Evolutionary conservation across 2,797 vertebrate species (phyloP), one percentile per base, ranked within the genome.

Genomic region (Lates japonicus): DNA sequence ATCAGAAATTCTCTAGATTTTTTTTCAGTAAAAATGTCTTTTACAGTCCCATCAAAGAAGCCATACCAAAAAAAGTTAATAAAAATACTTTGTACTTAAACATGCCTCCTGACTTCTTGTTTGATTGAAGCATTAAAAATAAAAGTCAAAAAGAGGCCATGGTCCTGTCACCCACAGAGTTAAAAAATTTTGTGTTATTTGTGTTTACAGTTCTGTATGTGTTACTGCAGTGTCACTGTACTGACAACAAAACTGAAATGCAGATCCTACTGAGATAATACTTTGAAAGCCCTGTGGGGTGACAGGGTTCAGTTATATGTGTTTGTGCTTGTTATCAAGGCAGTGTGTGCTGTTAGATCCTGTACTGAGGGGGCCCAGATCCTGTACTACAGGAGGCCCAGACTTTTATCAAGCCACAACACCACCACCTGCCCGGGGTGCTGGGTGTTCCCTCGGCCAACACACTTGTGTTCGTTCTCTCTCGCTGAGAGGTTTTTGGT

Each of bases 21-120:
- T 62, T 69, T 39, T 20, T 54, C 46, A 71, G 80, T 63, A 75
- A 78, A 86, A 76, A 90, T 93, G 90, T 92, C 76, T 93, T 95
- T 94, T 95, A 91, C 91, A 93, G 91, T 91, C 84, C 80, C 76
- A 91, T 88, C 80, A 86, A 94, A 90, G 81, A 95, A 95, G 92
- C 94, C 93, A 95, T 95, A 94, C 89, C 89, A 94, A 93, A 94
- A 91, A 89, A 93, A 91, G 83, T 80, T 88, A 86, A 85, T 63
- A 39, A 69, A 91, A 95, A 94, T 93, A 93, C 87, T 94, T 95
- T 96, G 92, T 94, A 93, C 75, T 67, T 88, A 87, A 87, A 74
- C 55, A 61, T 82, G 73, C 33, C 54, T 80, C 49, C 59, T 62
- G 52, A 60, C 17, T 44, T 83, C 7, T 81, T 71, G 2, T 69